Evolutionary conservation across 1,140 invertebrate species (phyloP).

Genomic region (Hylyphantes graminicola): DNA sequence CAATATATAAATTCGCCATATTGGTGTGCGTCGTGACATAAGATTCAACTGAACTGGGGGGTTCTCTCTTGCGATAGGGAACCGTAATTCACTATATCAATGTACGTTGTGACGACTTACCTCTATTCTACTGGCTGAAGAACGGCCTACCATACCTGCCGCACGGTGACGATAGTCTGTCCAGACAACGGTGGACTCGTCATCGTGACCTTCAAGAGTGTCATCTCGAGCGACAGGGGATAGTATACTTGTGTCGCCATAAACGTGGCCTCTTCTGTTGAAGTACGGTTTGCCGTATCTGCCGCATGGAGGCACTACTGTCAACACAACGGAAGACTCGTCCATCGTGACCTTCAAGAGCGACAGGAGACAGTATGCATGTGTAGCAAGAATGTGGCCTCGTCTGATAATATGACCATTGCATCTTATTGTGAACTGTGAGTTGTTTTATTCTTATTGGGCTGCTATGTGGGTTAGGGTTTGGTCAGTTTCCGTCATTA

Average conservation of each 20-base stretch:
- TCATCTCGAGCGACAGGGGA: conserved; percentile 67
- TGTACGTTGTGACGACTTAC: no score
- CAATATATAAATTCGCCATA: no score
- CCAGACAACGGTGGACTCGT: conserved; percentile 66
- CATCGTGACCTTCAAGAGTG: conserved; percentile 63
- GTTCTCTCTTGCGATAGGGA: no score
- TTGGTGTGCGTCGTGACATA: no score
- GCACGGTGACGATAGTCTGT: conserved; percentile 49
- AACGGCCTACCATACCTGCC: conserved; percentile 65
- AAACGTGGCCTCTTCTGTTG: conserved; percentile 68
- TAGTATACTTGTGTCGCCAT: conserved; percentile 70
- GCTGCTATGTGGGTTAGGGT: no score
- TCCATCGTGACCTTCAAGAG: conserved; percentile 62
- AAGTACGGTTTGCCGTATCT: conserved; percentile 67
- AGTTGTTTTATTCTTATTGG: no score
- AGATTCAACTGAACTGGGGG: no score
- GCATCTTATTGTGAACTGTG: conserved; percentile 67
- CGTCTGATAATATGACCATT: conserved; percentile 67
- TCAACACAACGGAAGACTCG: conserved; percentile 66
- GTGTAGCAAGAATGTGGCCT: conserved; percentile 68
- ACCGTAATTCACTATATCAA: no score
- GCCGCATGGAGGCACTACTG: conserved; percentile 42
- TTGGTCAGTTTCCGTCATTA: no score
- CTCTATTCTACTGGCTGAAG: conserved; percentile 68
- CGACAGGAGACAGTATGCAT: conserved; percentile 70